Evolutionary conservation across 2,797 vertebrate genomes (phyloP), one percentile per base, ranked within the genome.

Genomic region (Ctenopoma multispine): DNA sequence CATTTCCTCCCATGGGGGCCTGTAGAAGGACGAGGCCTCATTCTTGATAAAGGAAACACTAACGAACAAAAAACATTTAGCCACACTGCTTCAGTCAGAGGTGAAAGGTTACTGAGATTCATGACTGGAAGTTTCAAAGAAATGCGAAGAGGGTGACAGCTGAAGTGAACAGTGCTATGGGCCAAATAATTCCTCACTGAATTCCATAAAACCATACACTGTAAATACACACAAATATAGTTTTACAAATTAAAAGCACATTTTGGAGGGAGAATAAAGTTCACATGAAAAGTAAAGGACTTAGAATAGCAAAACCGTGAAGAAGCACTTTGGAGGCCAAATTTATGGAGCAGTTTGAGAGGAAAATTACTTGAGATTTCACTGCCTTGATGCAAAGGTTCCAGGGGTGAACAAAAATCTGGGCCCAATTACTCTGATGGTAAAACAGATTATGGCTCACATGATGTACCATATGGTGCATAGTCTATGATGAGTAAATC

Each of bases 1-100:
- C 75, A 78, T 73, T 90, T 91, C 86, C 89, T 89, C 87, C 80
- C 81, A 48, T 7, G n/a, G 73, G 72, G 89, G 47, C 43, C 18
- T 21, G 63, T 61, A 72, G 78, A 63, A 63, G 74, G 59, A 69
- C 59, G 60, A 78, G 79, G 69, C 63, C 79, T 60, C 62, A 5
- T 71, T 85, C 78, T 85, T 86, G 66, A 85, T 69, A 76, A 79
- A 83, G 72, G 81, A 83, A 77, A 20, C 74, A 53, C 50, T 41
- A 78, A 74, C n/a, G 7, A 71, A 83, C 71, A 73, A 64, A 83
- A 85, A 75, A 46, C 63, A 72, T 74, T 77, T 67, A 64, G 2
- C 79, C 7, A 13, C 17, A 21, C 59, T 41, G 23, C 65, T 48
- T 74, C 67, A 64, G 63, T 62, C 63, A 56, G 60, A 72, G 76